Base-by-base conservation (phyloP, 2,888 invertebrate genomes). In the Microctonus brassicae region DNA sequence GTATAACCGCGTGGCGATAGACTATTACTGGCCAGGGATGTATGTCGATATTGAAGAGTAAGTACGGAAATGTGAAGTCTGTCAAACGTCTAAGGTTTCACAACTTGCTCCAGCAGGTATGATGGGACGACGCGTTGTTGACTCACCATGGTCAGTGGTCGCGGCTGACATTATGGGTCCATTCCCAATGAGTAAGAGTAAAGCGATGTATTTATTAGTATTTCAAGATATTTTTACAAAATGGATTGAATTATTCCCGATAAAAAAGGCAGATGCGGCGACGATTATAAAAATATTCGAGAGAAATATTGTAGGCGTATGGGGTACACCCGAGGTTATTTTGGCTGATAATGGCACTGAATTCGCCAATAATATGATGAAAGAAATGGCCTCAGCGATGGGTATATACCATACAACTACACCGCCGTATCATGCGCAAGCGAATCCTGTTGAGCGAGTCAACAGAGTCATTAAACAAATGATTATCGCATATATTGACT, bases 51-150 rank as follows among this genome's bases (percentile, higher is more conserved):
- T 81, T 0, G 61, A 68, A 0, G 60, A 57, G 0, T 84, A 77
- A 58, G 78, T 83, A 5, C 42, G 65, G 1, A 63, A 64, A 0
- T 83, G 83, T 65, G 33, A 26, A 1, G 52, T 64, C 0, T 83
- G 82, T 73, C 72, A 78, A 5, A 26, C 57, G 0, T 58, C 63
- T 0, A 82, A 82, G 66, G 77, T n/a, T n/a, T n/a, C n/a, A n/a
- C n/a, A n/a, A n/a, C n/a, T n/a, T n/a, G n/a, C n/a, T n/a, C n/a
- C n/a, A 7, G 63, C 75, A 0, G 80, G 81, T 0, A 22, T 73
- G 0, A 82, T 82, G 79, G 61, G 73, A 6, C 74, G 74, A 22
- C 26, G 71, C 1, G 63, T n/a, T n/a, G n/a, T n/a, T n/a, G n/a
- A n/a, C n/a, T n/a, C n/a, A n/a, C n/a, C n/a, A n/a, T 73, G 0